Conservation (phyloP, 2,113 vertebrate genomes). For the Plotosus lineatus region DNA sequence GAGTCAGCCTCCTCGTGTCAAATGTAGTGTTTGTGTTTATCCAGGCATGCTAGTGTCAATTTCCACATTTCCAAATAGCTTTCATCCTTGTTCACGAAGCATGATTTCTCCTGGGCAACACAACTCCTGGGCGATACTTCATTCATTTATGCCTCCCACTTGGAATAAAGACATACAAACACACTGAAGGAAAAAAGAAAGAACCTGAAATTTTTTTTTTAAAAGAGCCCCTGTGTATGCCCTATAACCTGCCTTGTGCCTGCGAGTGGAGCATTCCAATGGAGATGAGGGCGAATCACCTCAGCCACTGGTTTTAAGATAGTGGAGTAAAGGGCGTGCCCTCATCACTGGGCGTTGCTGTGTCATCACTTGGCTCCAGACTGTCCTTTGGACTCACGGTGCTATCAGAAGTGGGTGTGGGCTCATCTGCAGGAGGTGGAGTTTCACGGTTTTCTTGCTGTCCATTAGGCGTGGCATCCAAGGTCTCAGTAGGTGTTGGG, state of each 20-base stretch:
- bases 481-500: slow-evolving; percentile 23
- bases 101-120: slow-evolving; percentile 20
- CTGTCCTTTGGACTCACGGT: slow-evolving; percentile 76
- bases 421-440: slow-evolving; percentile 56
- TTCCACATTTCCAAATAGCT: slow-evolving; percentile 11
- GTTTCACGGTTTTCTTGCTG: slow-evolving; percentile 62
- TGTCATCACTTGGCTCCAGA: slow-evolving; percentile 74
- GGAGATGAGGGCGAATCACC: not conserved
- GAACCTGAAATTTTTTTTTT: slow-evolving; percentile 40
- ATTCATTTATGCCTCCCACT: slow-evolving; percentile 29
- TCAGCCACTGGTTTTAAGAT: slow-evolving; percentile 58
- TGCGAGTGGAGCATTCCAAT: slow-evolving; percentile 29
- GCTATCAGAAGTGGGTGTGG: slow-evolving; percentile 70
- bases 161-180: slow-evolving; percentile 41
- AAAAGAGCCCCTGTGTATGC: slow-evolving; percentile 34
- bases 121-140: slow-evolving; percentile 34
- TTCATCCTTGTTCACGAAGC: slow-evolving; percentile 16
- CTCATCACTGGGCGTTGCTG: slow-evolving; percentile 71
- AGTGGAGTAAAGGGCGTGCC: slow-evolving; percentile 66
- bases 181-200: slow-evolving; percentile 41
- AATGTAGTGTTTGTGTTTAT: slow-evolving; percentile 34
- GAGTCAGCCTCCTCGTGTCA: slow-evolving; percentile 7
- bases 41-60: slow-evolving; percentile 15
- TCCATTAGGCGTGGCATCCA: slow-evolving; percentile 65
- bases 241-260: slow-evolving; percentile 24